These are phyloP conservation scores for Syrmaticus mikado DNA, from an alignment of 2,113 vertebrate genomes.

Conservation along the genomic window DNA sequence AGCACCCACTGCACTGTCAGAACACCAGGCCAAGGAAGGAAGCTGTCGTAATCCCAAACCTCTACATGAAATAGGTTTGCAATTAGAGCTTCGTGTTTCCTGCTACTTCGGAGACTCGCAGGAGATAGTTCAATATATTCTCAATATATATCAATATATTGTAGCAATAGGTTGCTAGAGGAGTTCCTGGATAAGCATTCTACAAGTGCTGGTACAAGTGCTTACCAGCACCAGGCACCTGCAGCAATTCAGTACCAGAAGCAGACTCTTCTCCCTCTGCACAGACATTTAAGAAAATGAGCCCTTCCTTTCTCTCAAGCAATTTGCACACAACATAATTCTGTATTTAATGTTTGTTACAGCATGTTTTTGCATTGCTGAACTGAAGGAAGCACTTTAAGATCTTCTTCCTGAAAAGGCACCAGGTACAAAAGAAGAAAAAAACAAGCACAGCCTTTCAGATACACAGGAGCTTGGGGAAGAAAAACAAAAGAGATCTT, in stretches of 20 bases:
- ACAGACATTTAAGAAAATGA: background rate
- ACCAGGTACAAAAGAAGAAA: background rate
- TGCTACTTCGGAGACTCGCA: background rate
- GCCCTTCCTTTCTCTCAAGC: background rate
- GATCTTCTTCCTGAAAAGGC: background rate
- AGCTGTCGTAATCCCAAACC: background rate
- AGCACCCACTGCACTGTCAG: background rate
- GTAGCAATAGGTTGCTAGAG: background rate
- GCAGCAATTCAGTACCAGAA: background rate
- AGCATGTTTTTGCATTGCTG: background rate
- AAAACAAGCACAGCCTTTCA: background rate
- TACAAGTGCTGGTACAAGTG: background rate
- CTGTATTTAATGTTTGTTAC: background rate
- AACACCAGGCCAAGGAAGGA: background rate
- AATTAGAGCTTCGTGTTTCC: background rate
- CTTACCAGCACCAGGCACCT: background rate
- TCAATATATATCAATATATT: too few species aligned
- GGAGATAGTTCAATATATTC: background rate
- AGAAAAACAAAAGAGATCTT: background rate
- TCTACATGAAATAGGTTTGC: background rate
- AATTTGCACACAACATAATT: background rate
- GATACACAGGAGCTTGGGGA: background rate
- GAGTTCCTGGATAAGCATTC: background rate
- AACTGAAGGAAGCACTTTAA: background rate
- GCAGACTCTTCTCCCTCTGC: background rate